Conservation (phyloP, 2,113 vertebrate genomes). For the Gallinago paraguaiae region DNA sequence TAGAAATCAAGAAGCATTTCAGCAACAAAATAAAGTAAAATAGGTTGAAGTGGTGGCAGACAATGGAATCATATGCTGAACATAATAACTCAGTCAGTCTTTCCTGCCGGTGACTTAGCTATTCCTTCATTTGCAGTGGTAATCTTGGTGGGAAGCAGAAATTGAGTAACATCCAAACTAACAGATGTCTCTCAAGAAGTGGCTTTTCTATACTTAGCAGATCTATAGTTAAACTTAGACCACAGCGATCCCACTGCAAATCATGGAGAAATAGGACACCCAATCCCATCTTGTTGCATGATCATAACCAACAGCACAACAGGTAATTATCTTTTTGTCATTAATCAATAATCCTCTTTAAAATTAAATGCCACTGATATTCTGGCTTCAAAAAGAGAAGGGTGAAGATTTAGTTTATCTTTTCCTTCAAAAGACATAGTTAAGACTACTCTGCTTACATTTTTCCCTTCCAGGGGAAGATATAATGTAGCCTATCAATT, state of each 20-base stretch:
- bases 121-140: background rate
- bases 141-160: constrained; percentile 4
- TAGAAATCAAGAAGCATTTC: background rate
- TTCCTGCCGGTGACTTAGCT: background rate
- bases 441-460: background rate
- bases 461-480: background rate
- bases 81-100: background rate
- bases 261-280: background rate
- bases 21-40: background rate
- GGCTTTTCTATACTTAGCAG: background rate
- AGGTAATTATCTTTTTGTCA: background rate
- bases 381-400: background rate
- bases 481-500: background rate
- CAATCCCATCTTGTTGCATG: background rate
- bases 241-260: background rate
- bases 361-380: background rate
- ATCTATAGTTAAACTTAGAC: background rate
- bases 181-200: constrained; percentile 18
- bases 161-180: background rate
- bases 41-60: background rate
- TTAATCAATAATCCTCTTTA: background rate
- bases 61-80: background rate
- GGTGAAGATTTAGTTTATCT: background rate
- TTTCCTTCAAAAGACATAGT: background rate
- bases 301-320: background rate